Conservation (phyloP, 2,113 vertebrate species). For the Eonycteris spelaea region DNA sequence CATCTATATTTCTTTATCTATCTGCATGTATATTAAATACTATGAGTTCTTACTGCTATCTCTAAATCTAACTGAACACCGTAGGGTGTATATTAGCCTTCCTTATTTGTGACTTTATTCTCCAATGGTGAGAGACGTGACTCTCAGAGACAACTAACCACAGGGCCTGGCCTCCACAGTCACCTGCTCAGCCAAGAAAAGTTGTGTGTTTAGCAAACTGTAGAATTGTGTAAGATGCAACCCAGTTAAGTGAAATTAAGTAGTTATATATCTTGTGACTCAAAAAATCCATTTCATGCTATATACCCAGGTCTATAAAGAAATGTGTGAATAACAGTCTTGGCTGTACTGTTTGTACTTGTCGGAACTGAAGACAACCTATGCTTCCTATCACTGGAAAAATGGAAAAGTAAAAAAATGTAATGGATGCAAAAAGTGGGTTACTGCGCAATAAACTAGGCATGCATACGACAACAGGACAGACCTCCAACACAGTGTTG, state of each 20-base stretch:
- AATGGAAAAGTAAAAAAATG: no score
- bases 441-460: neutral
- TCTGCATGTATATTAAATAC: neutral
- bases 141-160: neutral
- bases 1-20: neutral
- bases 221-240: neutral
- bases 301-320: neutral
- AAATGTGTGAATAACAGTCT: fast-evolving
- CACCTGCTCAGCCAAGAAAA: neutral
- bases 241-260: neutral
- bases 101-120: neutral
- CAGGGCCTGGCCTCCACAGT: neutral
- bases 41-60: neutral
- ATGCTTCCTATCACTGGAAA: neutral
- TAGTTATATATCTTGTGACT: neutral
- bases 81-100: fast-evolving
- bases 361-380: neutral
- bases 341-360: neutral
- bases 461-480: neutral
- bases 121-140: neutral
- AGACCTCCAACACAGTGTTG: neutral
- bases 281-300: neutral
- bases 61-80: neutral
- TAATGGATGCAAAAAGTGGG: neutral
- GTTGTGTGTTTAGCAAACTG: neutral